Evolutionary conservation across 2,797 vertebrate species (phyloP).

Genomic region (Saxicola maurus): DNA sequence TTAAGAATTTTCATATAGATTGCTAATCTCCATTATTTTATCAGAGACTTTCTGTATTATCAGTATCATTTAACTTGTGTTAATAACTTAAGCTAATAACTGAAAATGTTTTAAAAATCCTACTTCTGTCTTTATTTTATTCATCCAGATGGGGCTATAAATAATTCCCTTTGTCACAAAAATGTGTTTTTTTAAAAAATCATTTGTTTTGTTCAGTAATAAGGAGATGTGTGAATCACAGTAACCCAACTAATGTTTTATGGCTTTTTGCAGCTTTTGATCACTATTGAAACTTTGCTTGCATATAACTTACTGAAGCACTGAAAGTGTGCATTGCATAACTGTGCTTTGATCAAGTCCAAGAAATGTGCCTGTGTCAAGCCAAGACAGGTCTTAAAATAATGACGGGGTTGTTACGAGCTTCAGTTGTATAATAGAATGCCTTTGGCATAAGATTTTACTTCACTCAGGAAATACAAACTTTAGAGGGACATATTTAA

Average conservation of each 20-base stretch:
- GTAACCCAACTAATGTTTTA: slow-evolving; percentile 74
- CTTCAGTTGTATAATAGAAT: not conserved
- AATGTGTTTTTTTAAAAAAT: not conserved
- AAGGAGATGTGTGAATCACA: not conserved
- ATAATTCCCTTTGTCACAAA: slow-evolving; percentile 61
- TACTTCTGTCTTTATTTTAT: not conserved
- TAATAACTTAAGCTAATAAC: not conserved
- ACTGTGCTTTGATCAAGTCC: slow-evolving; percentile 68
- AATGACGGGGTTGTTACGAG: not conserved
- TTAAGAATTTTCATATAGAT: not conserved
- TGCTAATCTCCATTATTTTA: not conserved
- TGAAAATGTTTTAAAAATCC: not conserved
- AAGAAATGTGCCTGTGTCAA: slow-evolving; percentile 78
- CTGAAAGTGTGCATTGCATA: slow-evolving; percentile 52
- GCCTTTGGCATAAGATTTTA: not conserved
- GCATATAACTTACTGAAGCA: slow-evolving; percentile 70
- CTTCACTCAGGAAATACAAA: not conserved
- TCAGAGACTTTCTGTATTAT: not conserved
- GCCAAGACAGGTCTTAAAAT: slow-evolving; percentile 39
- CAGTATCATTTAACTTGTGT: not conserved
- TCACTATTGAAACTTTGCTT: slow-evolving; percentile 62
- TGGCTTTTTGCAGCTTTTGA: slow-evolving; percentile 77
- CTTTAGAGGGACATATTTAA: not conserved
- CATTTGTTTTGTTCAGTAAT: not conserved
- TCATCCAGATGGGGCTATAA: slow-evolving; percentile 46